Conservation (phyloP, 2,113 vertebrate genomes). For the Aegotheles bennettii region DNA sequence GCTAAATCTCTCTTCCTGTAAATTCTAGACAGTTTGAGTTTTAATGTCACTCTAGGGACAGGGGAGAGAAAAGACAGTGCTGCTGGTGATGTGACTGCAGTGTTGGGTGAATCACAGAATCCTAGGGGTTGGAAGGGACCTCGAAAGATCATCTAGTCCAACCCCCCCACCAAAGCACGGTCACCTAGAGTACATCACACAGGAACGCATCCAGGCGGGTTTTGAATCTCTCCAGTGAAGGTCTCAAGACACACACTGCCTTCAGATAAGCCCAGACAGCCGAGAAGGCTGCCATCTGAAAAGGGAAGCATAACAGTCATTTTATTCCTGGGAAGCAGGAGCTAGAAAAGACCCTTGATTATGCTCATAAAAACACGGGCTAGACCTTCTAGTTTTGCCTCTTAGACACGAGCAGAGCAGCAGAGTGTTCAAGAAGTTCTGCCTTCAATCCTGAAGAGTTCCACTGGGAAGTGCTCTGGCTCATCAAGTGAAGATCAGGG, state of each 20-base stretch:
- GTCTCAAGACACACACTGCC: not conserved
- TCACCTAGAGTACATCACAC: no score
- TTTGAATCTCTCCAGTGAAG: no score
- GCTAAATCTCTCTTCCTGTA: not conserved
- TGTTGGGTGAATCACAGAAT: no score
- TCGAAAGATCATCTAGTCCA: no score
- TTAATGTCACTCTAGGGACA: not conserved
- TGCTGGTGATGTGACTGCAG: not conserved
- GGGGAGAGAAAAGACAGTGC: not conserved
- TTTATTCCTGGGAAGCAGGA: not conserved
- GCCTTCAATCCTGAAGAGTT: not conserved
- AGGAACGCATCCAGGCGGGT: no score
- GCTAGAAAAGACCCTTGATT: not conserved
- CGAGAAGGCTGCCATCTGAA: fast-evolving
- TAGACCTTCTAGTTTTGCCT: not conserved
- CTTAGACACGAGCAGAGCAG: not conserved
- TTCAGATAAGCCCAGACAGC: not conserved
- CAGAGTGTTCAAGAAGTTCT: not conserved
- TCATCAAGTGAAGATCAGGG: not conserved
- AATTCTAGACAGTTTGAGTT: not conserved
- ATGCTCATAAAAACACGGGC: not conserved
- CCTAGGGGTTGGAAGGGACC: no score
- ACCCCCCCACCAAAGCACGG: no score
- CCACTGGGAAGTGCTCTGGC: not conserved
- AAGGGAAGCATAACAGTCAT: not conserved